Conservation (phyloP, 2,797 vertebrate genomes). For the Epinephelus coioides region DNA sequence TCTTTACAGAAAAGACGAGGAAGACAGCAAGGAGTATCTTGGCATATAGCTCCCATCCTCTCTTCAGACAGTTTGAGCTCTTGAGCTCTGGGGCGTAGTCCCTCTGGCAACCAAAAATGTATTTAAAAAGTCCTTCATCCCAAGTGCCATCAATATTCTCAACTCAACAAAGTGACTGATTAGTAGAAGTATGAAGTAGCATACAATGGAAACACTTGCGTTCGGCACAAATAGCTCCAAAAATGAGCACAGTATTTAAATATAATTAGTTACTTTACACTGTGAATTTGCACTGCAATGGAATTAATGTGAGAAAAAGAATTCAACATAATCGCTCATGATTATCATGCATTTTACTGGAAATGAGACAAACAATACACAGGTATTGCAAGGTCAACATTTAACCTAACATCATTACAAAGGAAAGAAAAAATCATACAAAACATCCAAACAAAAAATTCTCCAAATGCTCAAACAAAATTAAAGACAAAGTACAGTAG, state of each 20-base stretch:
- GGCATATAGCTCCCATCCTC: too few species aligned
- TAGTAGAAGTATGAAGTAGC: too few species aligned
- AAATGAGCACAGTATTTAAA: background rate
- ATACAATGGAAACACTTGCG: background rate
- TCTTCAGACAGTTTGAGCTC: too few species aligned
- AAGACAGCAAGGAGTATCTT: too few species aligned
- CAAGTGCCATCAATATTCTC: too few species aligned
- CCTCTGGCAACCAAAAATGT: too few species aligned
- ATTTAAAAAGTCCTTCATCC: too few species aligned
- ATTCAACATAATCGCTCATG: slow-evolving; percentile 26
- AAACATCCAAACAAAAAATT: slow-evolving; percentile 68
- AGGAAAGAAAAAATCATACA: slow-evolving; percentile 65
- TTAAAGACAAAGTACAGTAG: slow-evolving; percentile 51
- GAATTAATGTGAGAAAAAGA: background rate
- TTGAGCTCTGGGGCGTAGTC: too few species aligned
- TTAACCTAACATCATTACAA: slow-evolving; percentile 67
- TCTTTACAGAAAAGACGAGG: too few species aligned
- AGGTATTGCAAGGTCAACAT: slow-evolving; percentile 75
- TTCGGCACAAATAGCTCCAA: background rate
- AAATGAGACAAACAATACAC: slow-evolving; percentile 77
- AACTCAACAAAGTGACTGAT: too few species aligned
- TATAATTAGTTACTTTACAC: background rate
- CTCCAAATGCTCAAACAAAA: slow-evolving; percentile 58
- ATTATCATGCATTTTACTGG: slow-evolving; percentile 84
- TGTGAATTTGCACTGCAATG: background rate